These are phyloP conservation scores for Heterohyrax brucei DNA, from an alignment of 2,797 vertebrate genomes.

Conservation along the genomic window DNA sequence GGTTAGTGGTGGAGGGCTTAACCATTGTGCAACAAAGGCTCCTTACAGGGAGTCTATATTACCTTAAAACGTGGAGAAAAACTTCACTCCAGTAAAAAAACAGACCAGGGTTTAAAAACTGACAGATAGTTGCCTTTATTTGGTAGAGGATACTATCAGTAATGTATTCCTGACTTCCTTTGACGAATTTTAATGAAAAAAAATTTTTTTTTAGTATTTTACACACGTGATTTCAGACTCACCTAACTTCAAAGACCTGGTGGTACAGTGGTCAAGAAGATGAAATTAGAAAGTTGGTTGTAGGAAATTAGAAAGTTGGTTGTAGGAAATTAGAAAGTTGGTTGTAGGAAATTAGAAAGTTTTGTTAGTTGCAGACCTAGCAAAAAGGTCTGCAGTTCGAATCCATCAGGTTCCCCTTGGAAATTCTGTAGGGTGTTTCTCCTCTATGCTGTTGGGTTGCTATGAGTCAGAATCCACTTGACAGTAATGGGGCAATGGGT, in stretches of 20 bases:
- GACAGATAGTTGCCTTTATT: conserved; percentile 1
- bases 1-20: background rate
- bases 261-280: no score
- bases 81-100: background rate
- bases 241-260: conserved; percentile 37
- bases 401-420: no score
- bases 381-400: no score
- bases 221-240: conserved; percentile 42
- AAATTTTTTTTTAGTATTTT: background rate
- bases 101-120: background rate
- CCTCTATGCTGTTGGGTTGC: no score
- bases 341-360: no score
- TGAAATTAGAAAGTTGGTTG: no score
- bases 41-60: background rate
- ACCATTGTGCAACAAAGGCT: background rate
- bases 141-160: background rate
- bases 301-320: no score
- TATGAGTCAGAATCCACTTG: no score
- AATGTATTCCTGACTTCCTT: background rate
- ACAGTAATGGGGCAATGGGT: no score
- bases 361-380: no score
- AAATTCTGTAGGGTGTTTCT: no score
- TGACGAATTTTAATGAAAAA: conserved; percentile 40
- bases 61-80: background rate
- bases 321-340: no score